These are phyloP conservation scores for Ondatra zibethicus DNA, from an alignment of 2,113 vertebrate genomes.

Conservation along the genomic window DNA sequence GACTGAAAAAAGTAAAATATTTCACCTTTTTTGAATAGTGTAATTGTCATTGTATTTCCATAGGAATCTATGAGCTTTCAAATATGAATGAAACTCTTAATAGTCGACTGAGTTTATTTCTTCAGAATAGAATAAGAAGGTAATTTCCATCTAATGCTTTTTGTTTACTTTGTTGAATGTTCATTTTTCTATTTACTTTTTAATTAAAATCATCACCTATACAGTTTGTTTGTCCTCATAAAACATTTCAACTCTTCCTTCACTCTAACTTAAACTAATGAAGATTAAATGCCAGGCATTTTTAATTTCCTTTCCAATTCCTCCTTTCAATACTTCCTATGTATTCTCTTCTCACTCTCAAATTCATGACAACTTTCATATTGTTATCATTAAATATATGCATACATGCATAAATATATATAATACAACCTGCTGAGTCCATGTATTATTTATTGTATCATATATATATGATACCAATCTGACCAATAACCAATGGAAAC, in stretches of 20 bases:
- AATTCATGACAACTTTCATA: background rate
- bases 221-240: background rate
- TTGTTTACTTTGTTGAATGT: background rate
- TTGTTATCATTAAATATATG: background rate
- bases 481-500: background rate
- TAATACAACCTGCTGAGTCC: background rate
- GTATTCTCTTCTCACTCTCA: background rate
- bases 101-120: constrained; percentile 96
- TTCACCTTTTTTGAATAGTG: constrained; percentile 93
- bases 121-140: constrained; percentile 94
- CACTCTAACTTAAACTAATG: background rate
- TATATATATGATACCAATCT: background rate
- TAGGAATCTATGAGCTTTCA: constrained; percentile 95
- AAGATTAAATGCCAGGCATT: background rate
- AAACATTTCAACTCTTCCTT: background rate
- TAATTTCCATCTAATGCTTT: constrained; percentile 91
- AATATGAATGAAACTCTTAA: constrained; percentile 95
- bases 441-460: background rate
- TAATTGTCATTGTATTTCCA: constrained; percentile 95
- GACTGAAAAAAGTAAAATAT: background rate
- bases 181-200: background rate
- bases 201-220: background rate
- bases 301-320: background rate
- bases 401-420: background rate
- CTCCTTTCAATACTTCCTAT: background rate